Evolutionary conservation across 2,888 invertebrate species (phyloP).

Genomic region (Bembecia ichneumoniformis): DNA sequence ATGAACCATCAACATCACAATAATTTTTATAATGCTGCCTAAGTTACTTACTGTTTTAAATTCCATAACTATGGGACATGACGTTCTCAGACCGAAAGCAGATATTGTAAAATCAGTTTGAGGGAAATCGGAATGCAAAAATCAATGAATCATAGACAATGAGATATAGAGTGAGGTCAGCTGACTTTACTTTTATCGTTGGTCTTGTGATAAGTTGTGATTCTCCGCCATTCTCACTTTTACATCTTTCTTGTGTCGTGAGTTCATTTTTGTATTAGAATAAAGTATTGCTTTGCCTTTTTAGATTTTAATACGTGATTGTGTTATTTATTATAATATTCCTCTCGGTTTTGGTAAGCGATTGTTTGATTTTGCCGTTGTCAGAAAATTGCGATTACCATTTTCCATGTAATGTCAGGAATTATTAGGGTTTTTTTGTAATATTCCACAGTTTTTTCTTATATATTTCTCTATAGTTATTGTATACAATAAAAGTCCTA

Average conservation of each 20-base stretch:
- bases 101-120: too few relatives aligned
- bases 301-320: slow-evolving; percentile 28
- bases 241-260: slow-evolving; percentile 65
- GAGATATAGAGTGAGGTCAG: slow-evolving; percentile 61
- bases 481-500: too few relatives aligned
- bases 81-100: too few relatives aligned
- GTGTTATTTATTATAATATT: slow-evolving; percentile 20
- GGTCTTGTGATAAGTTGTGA: slow-evolving; percentile 72
- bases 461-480: not conserved
- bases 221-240: slow-evolving; percentile 69
- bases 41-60: slow-evolving; percentile 2
- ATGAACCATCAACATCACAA: too few relatives aligned
- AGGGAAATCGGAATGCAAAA: slow-evolving; percentile 14
- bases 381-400: not conserved
- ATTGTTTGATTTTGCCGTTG: not conserved
- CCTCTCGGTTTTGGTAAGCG: slow-evolving; percentile 17
- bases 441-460: not conserved
- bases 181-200: slow-evolving; percentile 70
- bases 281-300: slow-evolving; percentile 20
- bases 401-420: slow-evolving; percentile 1
- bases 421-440: not conserved
- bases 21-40: too few relatives aligned
- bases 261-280: slow-evolving; percentile 44
- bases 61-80: not conserved
- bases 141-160: slow-evolving; percentile 55